Percentiles rank a stretch among this genome's conserved stretches.
phyloP scores from a whole-genome alignment of 2,797 vertebrate genomes.

The Nothura maculosa region DNA sequence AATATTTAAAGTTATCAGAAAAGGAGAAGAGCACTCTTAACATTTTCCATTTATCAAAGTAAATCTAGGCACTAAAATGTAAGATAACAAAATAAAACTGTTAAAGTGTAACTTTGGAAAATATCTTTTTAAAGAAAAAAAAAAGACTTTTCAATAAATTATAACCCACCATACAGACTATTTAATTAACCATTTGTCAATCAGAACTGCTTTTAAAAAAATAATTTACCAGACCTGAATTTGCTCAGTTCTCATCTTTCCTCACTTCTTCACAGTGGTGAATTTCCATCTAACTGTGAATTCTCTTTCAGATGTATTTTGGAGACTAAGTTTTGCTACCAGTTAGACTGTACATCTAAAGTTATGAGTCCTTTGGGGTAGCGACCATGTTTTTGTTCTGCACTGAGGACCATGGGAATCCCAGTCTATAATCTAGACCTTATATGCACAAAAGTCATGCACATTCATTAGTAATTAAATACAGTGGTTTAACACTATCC shows the following conservation, averaged over 20 bases:
- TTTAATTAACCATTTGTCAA: background rate
- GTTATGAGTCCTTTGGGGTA: background rate
- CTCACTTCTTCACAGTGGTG: background rate
- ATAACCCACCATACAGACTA: background rate
- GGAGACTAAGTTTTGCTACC: background rate
- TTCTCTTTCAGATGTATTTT: background rate
- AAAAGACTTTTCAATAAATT: background rate
- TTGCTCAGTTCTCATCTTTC: background rate
- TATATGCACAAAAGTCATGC: background rate
- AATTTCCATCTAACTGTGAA: background rate
- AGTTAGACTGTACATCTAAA: background rate
- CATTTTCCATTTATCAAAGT: background rate
- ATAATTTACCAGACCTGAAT: background rate
- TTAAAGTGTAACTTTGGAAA: background rate
- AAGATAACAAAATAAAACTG: background rate
- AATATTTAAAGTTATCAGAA: background rate
- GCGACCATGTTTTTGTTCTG: background rate
- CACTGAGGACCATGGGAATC: background rate
- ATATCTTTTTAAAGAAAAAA: background rate
- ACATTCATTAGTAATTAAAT: slow-evolving; percentile 2
- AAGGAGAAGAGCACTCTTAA: background rate
- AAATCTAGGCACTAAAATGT: background rate
- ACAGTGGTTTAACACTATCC: background rate
- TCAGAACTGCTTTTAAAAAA: background rate
- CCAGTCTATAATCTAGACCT: background rate